Conservation (phyloP, 2,888 invertebrate genomes). For the Apodemia duryi region DNA sequence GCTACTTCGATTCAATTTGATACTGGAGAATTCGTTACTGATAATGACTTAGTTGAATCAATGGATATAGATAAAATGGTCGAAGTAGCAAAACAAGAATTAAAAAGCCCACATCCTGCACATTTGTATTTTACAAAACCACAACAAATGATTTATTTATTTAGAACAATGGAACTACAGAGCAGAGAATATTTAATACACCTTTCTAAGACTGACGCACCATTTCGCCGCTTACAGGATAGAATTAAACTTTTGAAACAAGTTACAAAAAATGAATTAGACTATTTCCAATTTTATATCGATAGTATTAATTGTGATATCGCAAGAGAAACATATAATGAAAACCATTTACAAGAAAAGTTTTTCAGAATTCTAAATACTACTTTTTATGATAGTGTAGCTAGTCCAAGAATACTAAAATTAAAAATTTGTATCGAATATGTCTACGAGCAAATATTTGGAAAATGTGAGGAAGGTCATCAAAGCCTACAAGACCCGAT, state of each 20-base stretch:
- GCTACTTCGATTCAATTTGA: slow-evolving; percentile 63
- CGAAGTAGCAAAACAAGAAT: slow-evolving; percentile 55
- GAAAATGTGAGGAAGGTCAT: slow-evolving; percentile 71
- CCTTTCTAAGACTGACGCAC: slow-evolving; percentile 58
- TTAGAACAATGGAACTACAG: slow-evolving; percentile 67
- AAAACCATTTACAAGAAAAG: slow-evolving; percentile 57
- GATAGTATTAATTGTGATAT: slow-evolving; percentile 56
- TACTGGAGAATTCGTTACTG: slow-evolving; percentile 56
- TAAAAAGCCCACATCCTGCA: slow-evolving; percentile 50
- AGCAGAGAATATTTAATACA: slow-evolving; percentile 69
- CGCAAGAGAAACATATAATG: slow-evolving; percentile 56
- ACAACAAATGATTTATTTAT: slow-evolving; percentile 61
- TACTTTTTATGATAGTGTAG: slow-evolving; percentile 62
- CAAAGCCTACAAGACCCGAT: slow-evolving; percentile 62
- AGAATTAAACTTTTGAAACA: slow-evolving; percentile 56
- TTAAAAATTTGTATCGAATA: slow-evolving; percentile 70
- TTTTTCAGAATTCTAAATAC: slow-evolving; percentile 65
- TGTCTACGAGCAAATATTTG: slow-evolving; percentile 68
- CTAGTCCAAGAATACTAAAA: slow-evolving; percentile 59
- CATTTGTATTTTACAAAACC: slow-evolving; percentile 54
- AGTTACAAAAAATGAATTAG: slow-evolving; percentile 56
- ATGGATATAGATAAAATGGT: slow-evolving; percentile 65
- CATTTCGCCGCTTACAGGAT: slow-evolving; percentile 50
- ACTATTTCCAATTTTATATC: slow-evolving; percentile 69
- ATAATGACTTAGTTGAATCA: slow-evolving; percentile 62